Evolutionary conservation across 2,888 invertebrate genomes (phyloP).

Genomic region (Pseudeuparius sepicola): DNA sequence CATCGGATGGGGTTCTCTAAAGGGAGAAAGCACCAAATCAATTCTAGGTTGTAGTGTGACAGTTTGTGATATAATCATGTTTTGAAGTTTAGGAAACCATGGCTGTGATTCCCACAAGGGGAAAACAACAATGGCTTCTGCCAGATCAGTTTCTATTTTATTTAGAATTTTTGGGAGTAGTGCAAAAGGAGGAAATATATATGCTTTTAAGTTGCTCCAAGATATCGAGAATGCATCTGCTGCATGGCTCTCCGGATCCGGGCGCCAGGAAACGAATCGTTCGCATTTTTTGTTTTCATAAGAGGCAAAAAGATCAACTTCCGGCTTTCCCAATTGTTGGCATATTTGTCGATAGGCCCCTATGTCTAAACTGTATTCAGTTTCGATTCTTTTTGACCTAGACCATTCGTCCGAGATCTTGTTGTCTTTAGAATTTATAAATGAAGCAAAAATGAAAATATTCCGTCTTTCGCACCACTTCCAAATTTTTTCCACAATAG

Average conservation of each 20-base stretch:
- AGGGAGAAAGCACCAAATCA: too few relatives aligned
- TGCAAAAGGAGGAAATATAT: constrained; percentile 7
- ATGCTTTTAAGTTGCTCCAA: constrained; percentile 6
- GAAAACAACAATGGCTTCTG: too few relatives aligned
- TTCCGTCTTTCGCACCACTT: constrained; percentile 7
- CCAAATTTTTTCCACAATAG: constrained; percentile 7
- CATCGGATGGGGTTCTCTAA: constrained; percentile 13
- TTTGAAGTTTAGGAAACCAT: too few relatives aligned
- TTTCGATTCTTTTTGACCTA: background rate
- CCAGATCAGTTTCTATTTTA: constrained; percentile 13
- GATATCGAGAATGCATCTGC: constrained; percentile 5
- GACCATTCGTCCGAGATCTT: constrained; percentile 12
- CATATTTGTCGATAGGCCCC: background rate
- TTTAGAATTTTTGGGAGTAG: constrained; percentile 8
- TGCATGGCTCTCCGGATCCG: background rate
- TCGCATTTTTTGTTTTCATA: constrained; percentile 9
- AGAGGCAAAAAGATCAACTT: constrained; percentile 6
- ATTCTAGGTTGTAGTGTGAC: too few relatives aligned
- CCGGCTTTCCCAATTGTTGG: background rate
- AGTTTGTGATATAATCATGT: too few relatives aligned
- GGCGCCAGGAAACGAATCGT: constrained; percentile 5
- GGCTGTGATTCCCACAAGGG: too few relatives aligned
- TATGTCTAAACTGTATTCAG: constrained; percentile 4
- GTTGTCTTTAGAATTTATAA: constrained; percentile 11
- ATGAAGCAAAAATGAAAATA: constrained; percentile 10